A percentile compares a stretch with the other conserved stretches of the same genome.
These are phyloP conservation scores for Urechis unicinctus DNA, from an alignment of 2,888 invertebrate genomes.

Conservation along the genomic window DNA sequence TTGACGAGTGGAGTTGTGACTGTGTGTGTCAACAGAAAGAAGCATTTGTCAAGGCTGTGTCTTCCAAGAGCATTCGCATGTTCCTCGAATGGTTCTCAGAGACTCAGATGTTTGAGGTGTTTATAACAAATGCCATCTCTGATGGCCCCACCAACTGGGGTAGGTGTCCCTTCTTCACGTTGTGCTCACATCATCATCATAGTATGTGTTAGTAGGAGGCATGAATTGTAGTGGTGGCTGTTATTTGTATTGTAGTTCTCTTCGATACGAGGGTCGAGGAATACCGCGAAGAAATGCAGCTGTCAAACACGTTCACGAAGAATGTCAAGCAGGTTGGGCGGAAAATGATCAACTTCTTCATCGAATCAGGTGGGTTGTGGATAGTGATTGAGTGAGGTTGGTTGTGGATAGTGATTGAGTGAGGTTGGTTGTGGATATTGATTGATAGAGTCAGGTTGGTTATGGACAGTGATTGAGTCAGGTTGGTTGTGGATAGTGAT, in stretches of 20 bases:
- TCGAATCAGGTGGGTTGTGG: slow-evolving; percentile 14
- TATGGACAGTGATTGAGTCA: too few relatives aligned
- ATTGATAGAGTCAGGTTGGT: too few relatives aligned
- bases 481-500: too few relatives aligned
- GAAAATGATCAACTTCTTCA: slow-evolving; percentile 21
- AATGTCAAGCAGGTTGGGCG: slow-evolving; percentile 24
- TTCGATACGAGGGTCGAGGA: slow-evolving; percentile 27
- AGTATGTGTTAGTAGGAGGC: not conserved
- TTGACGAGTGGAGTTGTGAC: not conserved
- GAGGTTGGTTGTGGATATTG: too few relatives aligned
- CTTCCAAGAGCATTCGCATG: slow-evolving; percentile 57
- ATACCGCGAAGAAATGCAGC: slow-evolving; percentile 23
- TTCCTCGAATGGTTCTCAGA: slow-evolving; percentile 83
- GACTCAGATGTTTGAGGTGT: slow-evolving; percentile 77
- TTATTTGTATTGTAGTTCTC: slow-evolving; percentile 22
- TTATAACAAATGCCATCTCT: slow-evolving; percentile 37
- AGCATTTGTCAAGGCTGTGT: slow-evolving; percentile 61
- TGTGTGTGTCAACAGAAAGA: slow-evolving; percentile 59
- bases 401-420: too few relatives aligned
- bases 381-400: too few relatives aligned
- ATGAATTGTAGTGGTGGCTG: slow-evolving; percentile 1
- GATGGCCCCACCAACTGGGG: slow-evolving; percentile 11
- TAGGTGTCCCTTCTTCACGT: not conserved
- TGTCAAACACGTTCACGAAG: slow-evolving; percentile 14
- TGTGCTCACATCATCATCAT: not conserved